Conservation (phyloP, 1,140 invertebrate genomes). For the Macrotrachela quadricornifera region DNA sequence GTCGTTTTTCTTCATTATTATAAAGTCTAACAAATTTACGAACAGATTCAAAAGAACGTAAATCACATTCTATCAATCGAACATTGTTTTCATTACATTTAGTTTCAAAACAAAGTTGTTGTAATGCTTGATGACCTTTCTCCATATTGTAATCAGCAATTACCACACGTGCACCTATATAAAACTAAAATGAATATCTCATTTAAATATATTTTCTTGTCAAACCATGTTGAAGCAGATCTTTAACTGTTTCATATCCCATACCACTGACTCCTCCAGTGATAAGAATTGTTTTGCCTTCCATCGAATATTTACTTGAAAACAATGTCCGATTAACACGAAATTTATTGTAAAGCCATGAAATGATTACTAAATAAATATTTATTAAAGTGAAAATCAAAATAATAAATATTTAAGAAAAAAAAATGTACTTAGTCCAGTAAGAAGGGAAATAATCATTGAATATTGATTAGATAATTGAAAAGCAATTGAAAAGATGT, state of each 20-base stretch:
- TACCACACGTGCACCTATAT: constrained; percentile 41
- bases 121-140: constrained; percentile 17
- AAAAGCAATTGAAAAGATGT: too few relatives aligned
- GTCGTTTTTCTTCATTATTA: constrained; percentile 39
- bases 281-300: background rate
- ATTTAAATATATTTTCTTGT: background rate
- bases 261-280: constrained; percentile 3
- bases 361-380: too few relatives aligned
- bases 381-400: too few relatives aligned
- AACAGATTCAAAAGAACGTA: constrained; percentile 15
- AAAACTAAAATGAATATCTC: background rate
- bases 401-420: too few relatives aligned
- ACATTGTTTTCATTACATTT: constrained; percentile 12
- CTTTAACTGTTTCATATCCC: constrained; percentile 13
- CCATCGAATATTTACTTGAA: background rate
- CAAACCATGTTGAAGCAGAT: constrained; percentile 39
- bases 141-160: constrained; percentile 46
- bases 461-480: too few relatives aligned
- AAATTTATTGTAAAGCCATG: too few relatives aligned
- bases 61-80: constrained; percentile 13
- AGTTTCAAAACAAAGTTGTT: constrained; percentile 39
- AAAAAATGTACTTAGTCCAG: too few relatives aligned
- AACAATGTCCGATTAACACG: too few relatives aligned
- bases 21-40: constrained; percentile 18
- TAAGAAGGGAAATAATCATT: too few relatives aligned